These are phyloP conservation scores for Ips typographus DNA, from an alignment of 1,140 invertebrate species.

Conservation along the genomic window DNA sequence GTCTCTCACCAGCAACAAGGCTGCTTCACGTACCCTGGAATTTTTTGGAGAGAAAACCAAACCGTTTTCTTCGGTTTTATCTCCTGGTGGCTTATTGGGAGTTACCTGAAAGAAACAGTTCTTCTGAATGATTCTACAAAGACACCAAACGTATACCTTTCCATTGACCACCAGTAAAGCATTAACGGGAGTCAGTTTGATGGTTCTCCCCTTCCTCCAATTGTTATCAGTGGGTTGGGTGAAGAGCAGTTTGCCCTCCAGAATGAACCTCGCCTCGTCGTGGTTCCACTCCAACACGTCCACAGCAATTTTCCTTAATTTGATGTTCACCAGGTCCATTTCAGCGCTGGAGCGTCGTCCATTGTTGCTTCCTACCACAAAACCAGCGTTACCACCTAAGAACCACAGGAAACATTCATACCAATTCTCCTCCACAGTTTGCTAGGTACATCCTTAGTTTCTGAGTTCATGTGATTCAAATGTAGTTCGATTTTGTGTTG, in stretches of 20 bases:
- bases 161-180: slow-evolving; percentile 85
- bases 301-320: slow-evolving; percentile 87
- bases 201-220: slow-evolving; percentile 82
- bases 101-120: slow-evolving; percentile 28
- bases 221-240: slow-evolving; percentile 87
- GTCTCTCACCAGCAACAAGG: slow-evolving; percentile 84
- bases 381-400: not conserved
- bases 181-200: slow-evolving; percentile 84
- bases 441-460: slow-evolving; percentile 87
- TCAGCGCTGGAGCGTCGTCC: slow-evolving; percentile 71
- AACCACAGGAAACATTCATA: not conserved
- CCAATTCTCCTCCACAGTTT: slow-evolving; percentile 87
- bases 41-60: slow-evolving; percentile 61
- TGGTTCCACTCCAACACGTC: slow-evolving; percentile 92
- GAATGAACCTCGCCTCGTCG: slow-evolving; percentile 83
- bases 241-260: slow-evolving; percentile 83
- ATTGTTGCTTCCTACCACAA: slow-evolving; percentile 61
- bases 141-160: slow-evolving; percentile 61
- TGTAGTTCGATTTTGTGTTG: slow-evolving; percentile 91
- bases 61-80: slow-evolving; percentile 50
- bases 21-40: slow-evolving; percentile 81
- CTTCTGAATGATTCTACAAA: not conserved
- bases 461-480: slow-evolving; percentile 92
- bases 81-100: slow-evolving; percentile 31
- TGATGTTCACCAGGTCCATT: slow-evolving; percentile 83